Conservation (phyloP, 1,140 invertebrate species). For the Bradysia coprophila region DNA sequence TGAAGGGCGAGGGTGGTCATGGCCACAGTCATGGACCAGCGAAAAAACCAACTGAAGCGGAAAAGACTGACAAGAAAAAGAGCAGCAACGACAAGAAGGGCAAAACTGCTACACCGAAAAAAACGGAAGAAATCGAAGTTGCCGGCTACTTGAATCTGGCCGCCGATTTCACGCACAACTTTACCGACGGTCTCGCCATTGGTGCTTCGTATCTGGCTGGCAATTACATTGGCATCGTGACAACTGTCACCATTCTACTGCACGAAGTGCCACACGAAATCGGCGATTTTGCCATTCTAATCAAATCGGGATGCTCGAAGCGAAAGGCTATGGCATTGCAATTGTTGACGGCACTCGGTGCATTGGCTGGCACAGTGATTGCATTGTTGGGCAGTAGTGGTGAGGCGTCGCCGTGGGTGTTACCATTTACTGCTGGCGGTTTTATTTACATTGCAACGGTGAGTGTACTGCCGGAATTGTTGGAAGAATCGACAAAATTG, state of each 20-base stretch:
- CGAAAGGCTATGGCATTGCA: slow-evolving; percentile 87
- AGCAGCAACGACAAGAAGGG: slow-evolving; percentile 22
- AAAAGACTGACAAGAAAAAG: slow-evolving; percentile 6
- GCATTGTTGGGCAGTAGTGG: slow-evolving; percentile 44
- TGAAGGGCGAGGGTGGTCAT: slow-evolving; percentile 55
- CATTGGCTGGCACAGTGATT: slow-evolving; percentile 72
- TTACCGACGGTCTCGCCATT: slow-evolving; percentile 90
- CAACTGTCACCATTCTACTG: slow-evolving; percentile 76
- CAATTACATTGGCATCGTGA: slow-evolving; percentile 69
- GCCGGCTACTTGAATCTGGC: slow-evolving; percentile 86
- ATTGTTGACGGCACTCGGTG: slow-evolving; percentile 84
- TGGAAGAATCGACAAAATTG: slow-evolving; percentile 53
- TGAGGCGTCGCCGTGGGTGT: slow-evolving; percentile 73
- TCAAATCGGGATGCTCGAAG: slow-evolving; percentile 77
- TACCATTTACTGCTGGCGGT: slow-evolving; percentile 90
- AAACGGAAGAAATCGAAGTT: slow-evolving; percentile 40
- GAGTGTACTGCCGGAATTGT: slow-evolving; percentile 77
- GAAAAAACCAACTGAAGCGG: slow-evolving; percentile 10
- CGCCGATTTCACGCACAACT: slow-evolving; percentile 94
- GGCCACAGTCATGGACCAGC: slow-evolving; percentile 26
- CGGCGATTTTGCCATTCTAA: slow-evolving; percentile 89
- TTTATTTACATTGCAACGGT: slow-evolving; percentile 93
- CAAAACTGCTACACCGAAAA: slow-evolving; percentile 8
- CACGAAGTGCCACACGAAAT: slow-evolving; percentile 97
- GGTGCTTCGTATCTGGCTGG: slow-evolving; percentile 85